Base-by-base conservation (phyloP, 2,888 invertebrate genomes). In the Psylliodes chrysocephalus region DNA sequence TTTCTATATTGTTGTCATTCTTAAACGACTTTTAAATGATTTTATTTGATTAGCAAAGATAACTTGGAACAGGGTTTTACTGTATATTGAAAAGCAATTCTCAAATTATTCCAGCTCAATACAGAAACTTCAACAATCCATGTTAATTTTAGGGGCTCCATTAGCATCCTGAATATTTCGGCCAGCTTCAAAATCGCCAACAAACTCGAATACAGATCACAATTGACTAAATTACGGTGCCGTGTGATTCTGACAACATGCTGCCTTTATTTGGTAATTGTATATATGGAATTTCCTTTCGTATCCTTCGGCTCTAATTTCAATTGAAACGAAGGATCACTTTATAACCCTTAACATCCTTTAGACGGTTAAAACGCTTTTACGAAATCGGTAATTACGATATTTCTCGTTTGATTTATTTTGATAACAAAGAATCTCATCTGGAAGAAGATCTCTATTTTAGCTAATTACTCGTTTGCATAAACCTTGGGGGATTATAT, bases 181-280 rank as follows among this genome's bases (percentile, higher is more conserved):
- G 22, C 46, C 46, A 46, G 22, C 46, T 46, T 46, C 46, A 46
- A 46, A 46, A 46, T 46, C 25, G 22, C 46, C 10, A 46, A 46
- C 22, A 46, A 46, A 46, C 22, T 46, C 46, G n/a, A 46, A 46
- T 46, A 46, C 46, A 46, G 22, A 22, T 46, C 46, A 22, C 46
- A 46, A 46, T 46, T 46, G 46, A 46, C 46, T 46, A 46, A 46
- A 46, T 46, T 46, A 46, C 46, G 10, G 46, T 25, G 46, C 46
- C 22, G 14, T 46, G 46, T 46, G 46, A 46, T 19, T 46, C 14
- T 22, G 19, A 46, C 46, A 46, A 22, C 10, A 14, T 22, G 22
- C 46, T 46, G 46, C 22, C 46, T 46, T 46, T 25, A 46, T 46
- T 46, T 17, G 22, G 25, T 46, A 17, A 19, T 46, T 46, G 22